Percentiles rank a stretch among this genome's conserved stretches.
Evolutionary conservation across 2,888 invertebrate species (phyloP).

Genomic region (Chloroclystis v-ata): DNA sequence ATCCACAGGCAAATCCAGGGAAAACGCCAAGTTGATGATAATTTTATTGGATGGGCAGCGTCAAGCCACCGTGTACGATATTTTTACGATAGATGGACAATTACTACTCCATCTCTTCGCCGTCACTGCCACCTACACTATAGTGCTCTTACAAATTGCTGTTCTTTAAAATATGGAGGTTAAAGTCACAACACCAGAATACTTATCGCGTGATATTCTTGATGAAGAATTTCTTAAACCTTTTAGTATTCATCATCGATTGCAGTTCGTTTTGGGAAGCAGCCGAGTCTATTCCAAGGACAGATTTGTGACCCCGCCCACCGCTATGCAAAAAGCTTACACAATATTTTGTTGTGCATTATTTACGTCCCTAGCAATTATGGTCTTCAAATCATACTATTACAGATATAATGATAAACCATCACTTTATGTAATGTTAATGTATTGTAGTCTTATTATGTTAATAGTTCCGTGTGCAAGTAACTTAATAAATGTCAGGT

Average conservation of each 20-base stretch:
- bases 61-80: constrained; percentile 46
- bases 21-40: constrained; percentile 43
- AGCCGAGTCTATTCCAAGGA: background rate
- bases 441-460: background rate
- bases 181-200: background rate
- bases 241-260: background rate
- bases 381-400: background rate
- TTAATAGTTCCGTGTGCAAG: background rate
- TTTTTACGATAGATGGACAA: constrained; percentile 42
- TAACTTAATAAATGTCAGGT: background rate
- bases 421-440: background rate
- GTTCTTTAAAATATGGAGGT: constrained; percentile 30
- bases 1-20: constrained; percentile 29
- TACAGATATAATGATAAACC: background rate
- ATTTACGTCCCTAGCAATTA: background rate
- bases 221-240: background rate
- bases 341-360: background rate
- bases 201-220: background rate
- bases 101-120: constrained; percentile 46
- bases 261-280: background rate
- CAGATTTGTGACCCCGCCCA: background rate
- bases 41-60: constrained; percentile 46
- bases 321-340: background rate
- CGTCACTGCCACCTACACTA: constrained; percentile 52
- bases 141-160: constrained; percentile 53